These are phyloP conservation scores for Chalcis sispes DNA, from an alignment of 2,888 invertebrate species.

Conservation along the genomic window DNA sequence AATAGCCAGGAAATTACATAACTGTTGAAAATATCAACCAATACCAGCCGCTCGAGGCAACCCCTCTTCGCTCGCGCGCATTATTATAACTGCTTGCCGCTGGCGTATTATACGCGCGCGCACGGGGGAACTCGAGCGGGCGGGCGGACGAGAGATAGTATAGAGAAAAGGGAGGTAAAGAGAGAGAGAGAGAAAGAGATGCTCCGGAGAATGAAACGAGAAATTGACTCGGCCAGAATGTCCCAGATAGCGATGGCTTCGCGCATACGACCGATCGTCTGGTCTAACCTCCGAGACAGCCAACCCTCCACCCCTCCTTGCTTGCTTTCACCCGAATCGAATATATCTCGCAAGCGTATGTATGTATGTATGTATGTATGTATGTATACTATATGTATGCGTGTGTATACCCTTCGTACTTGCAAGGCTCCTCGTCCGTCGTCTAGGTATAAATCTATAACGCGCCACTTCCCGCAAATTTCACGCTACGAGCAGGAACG, in stretches of 20 bases:
- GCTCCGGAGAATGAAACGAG: conserved; percentile 74
- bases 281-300: too few species aligned
- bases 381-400: background rate
- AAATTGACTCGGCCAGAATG: conserved; percentile 75
- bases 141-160: conserved; percentile 42
- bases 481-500: conserved; percentile 34
- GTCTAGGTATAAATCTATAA: conserved; percentile 37
- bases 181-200: conserved; percentile 52
- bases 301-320: too few species aligned
- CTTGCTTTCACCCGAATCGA: too few species aligned
- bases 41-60: conserved; percentile 66
- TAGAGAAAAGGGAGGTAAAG: conserved; percentile 72
- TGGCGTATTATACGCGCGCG: conserved; percentile 72
- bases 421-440: too few species aligned
- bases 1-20: conserved; percentile 77
- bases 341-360: too few species aligned
- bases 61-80: conserved; percentile 61
- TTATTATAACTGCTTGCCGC: conserved; percentile 73
- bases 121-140: conserved; percentile 74
- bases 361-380: background rate
- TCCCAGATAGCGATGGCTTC: conserved; percentile 64
- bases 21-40: conserved; percentile 76
- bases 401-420: background rate
- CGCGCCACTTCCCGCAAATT: conserved; percentile 24
- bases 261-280: conserved; percentile 7